Base-by-base conservation (phyloP, 2,888 invertebrate genomes). In the Lathronympha strigana region DNA sequence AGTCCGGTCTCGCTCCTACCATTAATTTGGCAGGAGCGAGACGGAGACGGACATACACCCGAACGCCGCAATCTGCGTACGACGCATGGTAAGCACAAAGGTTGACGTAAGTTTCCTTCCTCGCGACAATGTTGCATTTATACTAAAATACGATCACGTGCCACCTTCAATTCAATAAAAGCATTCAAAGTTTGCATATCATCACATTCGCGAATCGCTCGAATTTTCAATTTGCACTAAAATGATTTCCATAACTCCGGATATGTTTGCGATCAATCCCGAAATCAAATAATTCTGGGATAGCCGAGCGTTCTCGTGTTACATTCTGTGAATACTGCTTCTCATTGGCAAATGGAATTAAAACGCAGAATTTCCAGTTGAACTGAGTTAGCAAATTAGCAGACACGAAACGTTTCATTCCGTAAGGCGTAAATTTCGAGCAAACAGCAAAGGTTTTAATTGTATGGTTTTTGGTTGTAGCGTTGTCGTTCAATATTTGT, bases 181-280 rank as follows among this genome's bases (percentile, higher is more conserved):
- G 45, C 13, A n/a, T 47, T n/a, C 53, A 54, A 36, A 13, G 25
- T 31, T 55, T 55, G 40, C 23, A 28, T 55, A 55, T 17, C 9
- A 38, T 53, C 38, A 17, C 40, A 17, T 21, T 21, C 23, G 45
- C 45, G 17, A 23, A 15, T 47, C 8, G 21, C 21, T 19, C 11
- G 53, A 36, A 53, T 53, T 40, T 66, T 21, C 60, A 47, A 66
- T 54, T 47, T 40, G n/a, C 28, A 54, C 53, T 53, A 31, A 54
- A 49, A 61, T 47, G 36, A 53, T 60, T 60, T 53, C 60, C 19
- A 60, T 54, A 61, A 60, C 47, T 45, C 47, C 53, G 47, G 49
- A 61, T n/a, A 60, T 60, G 53, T 66, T 60, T 49, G 28, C 61
- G 61, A 66, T 66, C 66, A 61, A 28, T 54, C 31, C 54, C 38